Conservation (phyloP, 2,888 invertebrate species). For the Ephialtes manifestator region DNA sequence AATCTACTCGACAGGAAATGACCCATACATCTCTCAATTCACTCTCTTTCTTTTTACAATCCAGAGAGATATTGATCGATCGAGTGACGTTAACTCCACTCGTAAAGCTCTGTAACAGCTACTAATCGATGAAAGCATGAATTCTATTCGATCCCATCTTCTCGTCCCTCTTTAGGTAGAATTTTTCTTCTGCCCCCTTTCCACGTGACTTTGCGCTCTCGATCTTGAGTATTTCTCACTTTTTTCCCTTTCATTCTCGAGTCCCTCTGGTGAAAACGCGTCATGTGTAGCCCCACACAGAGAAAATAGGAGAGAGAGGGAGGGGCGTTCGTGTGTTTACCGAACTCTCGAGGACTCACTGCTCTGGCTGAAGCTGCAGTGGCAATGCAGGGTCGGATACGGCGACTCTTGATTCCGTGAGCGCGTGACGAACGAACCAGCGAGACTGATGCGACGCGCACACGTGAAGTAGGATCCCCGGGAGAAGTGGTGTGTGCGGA, state of each 20-base stretch:
- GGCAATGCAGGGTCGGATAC: slow-evolving; percentile 27
- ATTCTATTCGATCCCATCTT: slow-evolving; percentile 36
- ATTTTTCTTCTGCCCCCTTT: slow-evolving; percentile 26
- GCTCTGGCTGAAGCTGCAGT: background rate
- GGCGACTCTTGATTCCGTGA: slow-evolving; percentile 57
- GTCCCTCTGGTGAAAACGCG: slow-evolving; percentile 48
- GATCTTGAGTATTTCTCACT: slow-evolving; percentile 55
- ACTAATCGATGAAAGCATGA: slow-evolving; percentile 55
- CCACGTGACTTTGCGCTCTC: slow-evolving; percentile 48
- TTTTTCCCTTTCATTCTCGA: slow-evolving; percentile 41
- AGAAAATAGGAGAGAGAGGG: background rate
- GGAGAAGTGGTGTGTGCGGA: slow-evolving; percentile 20
- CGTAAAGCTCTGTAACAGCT: background rate
- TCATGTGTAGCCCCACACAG: slow-evolving; percentile 38
- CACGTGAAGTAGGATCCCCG: slow-evolving; percentile 31
- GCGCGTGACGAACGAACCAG: slow-evolving; percentile 64
- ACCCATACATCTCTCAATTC: too few species aligned
- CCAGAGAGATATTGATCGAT: background rate
- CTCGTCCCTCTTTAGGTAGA: slow-evolving; percentile 36
- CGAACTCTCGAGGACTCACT: slow-evolving; percentile 59
- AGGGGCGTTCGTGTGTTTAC: slow-evolving; percentile 52
- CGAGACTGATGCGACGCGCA: slow-evolving; percentile 60
- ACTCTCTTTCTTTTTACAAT: too few species aligned
- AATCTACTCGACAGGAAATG: too few species aligned
- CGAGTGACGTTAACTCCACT: background rate